Evolutionary conservation across 2,888 invertebrate genomes (phyloP), one percentile per base, ranked within the genome.

Genomic region (Stratiomys singularior): DNA sequence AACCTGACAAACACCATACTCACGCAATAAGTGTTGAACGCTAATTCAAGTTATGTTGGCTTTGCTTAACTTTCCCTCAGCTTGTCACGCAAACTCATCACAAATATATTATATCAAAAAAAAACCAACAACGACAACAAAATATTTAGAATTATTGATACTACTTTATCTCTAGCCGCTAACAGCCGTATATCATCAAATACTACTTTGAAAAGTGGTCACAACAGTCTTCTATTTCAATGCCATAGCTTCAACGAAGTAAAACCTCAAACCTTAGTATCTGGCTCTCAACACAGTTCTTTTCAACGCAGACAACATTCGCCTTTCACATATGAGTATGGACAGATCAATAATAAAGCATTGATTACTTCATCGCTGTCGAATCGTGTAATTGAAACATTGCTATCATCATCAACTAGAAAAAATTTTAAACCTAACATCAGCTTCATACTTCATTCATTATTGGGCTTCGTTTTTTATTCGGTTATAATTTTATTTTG

Each of bases 401-500:
- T 60, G 23, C 67, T 64, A 30, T 27, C 64, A 64, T 28, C 27
- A 52, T 71, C 56, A 27, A 72, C 58, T 66, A 23, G 46, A 76
- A 72, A 15, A 67, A 67, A 52, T 13, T 58, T 37, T 11, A 15
- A 25, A 9, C 37, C 15, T 44, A 74, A 37, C 60, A 27, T 60
- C 21, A 60, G n/a, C 23, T 74, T 74, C 58, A 21, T 82, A 52
- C 23, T 82, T 58, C 80, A 82, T 71, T 80, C 81, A 79, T 80
- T 80, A 79, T 56, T 80, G 64, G 82, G 82, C 76, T 79, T 82
- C 52, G 60, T 80, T 60, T 82, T 82, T 78, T 82, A 82, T 77
- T 77, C 80, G 78, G 77, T 81, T 47, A 52, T 81, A 78, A 82
- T 79, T 79, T 79, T 79, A 81, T 82, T 86, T 89, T 89, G 82